phyloP scores from a whole-genome alignment of 2,888 invertebrate species.

The Caenorhabditis sp. region DNA sequence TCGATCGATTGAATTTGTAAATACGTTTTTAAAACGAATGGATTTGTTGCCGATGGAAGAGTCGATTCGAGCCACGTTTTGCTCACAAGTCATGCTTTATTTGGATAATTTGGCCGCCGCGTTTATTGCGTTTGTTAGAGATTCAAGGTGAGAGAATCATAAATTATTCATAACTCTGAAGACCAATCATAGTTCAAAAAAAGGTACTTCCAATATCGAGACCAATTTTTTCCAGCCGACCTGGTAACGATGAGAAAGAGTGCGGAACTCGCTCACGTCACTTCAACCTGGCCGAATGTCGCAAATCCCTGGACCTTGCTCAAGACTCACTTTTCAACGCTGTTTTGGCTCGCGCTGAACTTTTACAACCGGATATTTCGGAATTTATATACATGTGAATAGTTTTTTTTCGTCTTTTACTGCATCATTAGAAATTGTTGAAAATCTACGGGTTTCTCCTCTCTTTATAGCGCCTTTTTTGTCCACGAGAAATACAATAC shows the following conservation, averaged over 20 bases:
- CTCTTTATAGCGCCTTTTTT: neutral
- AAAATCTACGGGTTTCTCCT: neutral
- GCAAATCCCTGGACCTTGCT: slow-evolving; percentile 51
- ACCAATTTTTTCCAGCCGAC: slow-evolving; percentile 28
- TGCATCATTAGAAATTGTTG: too few relatives aligned
- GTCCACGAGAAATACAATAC: neutral
- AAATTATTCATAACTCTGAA: neutral
- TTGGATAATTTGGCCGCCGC: slow-evolving; percentile 61
- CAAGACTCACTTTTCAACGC: slow-evolving; percentile 57
- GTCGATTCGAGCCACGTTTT: slow-evolving; percentile 52
- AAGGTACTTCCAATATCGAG: neutral
- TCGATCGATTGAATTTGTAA: slow-evolving; percentile 43
- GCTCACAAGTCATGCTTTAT: slow-evolving; percentile 60
- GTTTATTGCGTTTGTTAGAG: slow-evolving; percentile 54
- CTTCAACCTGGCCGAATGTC: slow-evolving; percentile 49
- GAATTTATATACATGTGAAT: slow-evolving; percentile 58
- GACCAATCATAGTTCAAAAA: neutral
- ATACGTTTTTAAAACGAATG: slow-evolving; percentile 51
- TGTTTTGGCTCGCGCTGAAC: slow-evolving; percentile 63
- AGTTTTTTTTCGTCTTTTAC: neutral
- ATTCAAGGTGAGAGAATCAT: slow-evolving; percentile 40
- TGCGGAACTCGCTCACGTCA: slow-evolving; percentile 40
- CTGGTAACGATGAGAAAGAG: slow-evolving; percentile 45
- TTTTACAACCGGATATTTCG: slow-evolving; percentile 57
- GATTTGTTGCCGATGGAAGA: slow-evolving; percentile 58